Conservation (phyloP, 2,797 vertebrate species). For the Chelon auratus region DNA sequence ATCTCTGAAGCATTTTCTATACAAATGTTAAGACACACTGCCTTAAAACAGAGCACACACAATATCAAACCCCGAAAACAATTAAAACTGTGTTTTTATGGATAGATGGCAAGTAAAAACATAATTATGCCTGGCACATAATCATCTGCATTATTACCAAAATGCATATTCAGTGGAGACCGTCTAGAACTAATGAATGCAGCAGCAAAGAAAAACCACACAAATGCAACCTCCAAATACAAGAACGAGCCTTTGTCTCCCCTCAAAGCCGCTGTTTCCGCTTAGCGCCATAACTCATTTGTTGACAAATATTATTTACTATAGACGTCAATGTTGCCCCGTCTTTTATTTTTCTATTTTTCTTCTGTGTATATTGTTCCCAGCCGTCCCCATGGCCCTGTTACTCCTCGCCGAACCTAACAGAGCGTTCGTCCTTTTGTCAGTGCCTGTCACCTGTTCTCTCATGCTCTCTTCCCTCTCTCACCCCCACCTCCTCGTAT, state of each 20-base stretch:
- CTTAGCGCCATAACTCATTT: conserved; percentile 65
- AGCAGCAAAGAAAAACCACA: conserved; percentile 33
- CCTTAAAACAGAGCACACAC: background rate
- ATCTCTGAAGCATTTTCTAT: background rate
- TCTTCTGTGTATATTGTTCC: conserved; percentile 73
- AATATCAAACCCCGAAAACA: background rate
- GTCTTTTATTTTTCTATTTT: conserved; percentile 74
- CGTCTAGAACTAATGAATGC: conserved; percentile 44
- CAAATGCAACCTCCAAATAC: conserved; percentile 36
- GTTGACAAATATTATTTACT: conserved; percentile 70
- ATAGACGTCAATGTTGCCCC: conserved; percentile 65
- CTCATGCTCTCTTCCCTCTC: conserved; percentile 39
- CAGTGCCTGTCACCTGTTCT: conserved; percentile 81
- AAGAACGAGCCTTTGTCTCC: conserved; percentile 54
- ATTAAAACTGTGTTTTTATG: conserved; percentile 5
- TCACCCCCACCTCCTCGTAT: conserved; percentile 53
- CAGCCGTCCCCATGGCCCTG: conserved; percentile 79
- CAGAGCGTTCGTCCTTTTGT: conserved; percentile 83
- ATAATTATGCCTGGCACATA: conserved; percentile 36
- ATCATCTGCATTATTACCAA: conserved; percentile 29
- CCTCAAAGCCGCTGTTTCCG: conserved; percentile 48
- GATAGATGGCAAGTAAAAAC: conserved; percentile 19
- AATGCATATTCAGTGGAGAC: conserved; percentile 26
- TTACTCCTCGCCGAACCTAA: conserved; percentile 79
- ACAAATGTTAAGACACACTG: background rate